Evolutionary conservation across 2,113 vertebrate species (phyloP).

Genomic region (Coptodon bakossiorum): DNA sequence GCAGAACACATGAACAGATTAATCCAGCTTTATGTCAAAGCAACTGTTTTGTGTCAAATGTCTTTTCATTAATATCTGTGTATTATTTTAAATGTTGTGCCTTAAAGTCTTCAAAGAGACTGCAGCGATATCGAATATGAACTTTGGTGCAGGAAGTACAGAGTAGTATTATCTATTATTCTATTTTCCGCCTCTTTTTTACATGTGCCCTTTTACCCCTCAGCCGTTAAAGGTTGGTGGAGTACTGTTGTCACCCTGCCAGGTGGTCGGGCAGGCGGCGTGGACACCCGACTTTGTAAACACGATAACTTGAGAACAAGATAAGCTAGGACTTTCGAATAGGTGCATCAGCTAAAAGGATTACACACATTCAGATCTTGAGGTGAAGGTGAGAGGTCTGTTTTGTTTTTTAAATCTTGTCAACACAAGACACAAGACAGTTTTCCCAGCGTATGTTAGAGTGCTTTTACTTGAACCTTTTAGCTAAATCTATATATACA

Average conservation of each 20-base stretch:
- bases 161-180: not conserved
- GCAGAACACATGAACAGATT: not conserved
- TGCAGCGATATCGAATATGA: not conserved
- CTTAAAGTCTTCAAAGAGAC: not conserved
- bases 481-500: not conserved
- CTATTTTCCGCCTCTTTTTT: accelerated
- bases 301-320: not conserved
- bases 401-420: not conserved
- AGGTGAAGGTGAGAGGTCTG: not conserved
- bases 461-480: not conserved
- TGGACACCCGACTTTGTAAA: not conserved
- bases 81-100: not conserved
- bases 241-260: not conserved
- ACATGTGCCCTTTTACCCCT: not conserved
- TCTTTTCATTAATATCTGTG: not conserved
- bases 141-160: not conserved
- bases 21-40: not conserved
- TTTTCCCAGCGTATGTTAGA: not conserved
- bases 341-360: not conserved
- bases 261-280: not conserved
- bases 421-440: not conserved
- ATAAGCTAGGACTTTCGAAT: accelerated
- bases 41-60: not conserved
- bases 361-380: not conserved
- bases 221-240: not conserved